Evolutionary conservation across 2,113 vertebrate genomes (phyloP).

Genomic region (Lates calcarifer): DNA sequence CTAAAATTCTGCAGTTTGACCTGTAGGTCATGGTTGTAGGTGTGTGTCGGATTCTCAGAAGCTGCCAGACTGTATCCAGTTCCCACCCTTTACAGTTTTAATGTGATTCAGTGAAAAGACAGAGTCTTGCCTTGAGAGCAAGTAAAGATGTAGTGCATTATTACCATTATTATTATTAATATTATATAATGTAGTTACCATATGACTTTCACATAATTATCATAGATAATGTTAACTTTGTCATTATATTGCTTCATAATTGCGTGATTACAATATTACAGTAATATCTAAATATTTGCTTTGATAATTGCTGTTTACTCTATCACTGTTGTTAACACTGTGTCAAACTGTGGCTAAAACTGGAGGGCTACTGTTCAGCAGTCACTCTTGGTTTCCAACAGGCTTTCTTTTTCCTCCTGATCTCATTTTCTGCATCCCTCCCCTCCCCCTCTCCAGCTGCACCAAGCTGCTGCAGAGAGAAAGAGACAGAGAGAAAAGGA

Average conservation of each 20-base stretch:
- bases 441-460: constrained; percentile 83
- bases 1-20: neutral
- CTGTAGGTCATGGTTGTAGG: neutral
- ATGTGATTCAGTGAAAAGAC: neutral
- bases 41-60: neutral
- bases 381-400: constrained; percentile 42
- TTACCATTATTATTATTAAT: neutral
- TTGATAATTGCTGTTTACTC: neutral
- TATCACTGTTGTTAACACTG: neutral
- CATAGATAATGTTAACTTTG: neutral
- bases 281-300: neutral
- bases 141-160: neutral
- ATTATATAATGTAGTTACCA: neutral
- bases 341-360: neutral
- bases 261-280: neutral
- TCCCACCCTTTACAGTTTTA: neutral
- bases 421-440: constrained; percentile 73
- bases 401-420: constrained; percentile 67
- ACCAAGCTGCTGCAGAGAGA: constrained; percentile 76
- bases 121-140: accelerated
- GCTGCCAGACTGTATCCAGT: neutral
- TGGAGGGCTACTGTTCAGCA: constrained; percentile 27
- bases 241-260: neutral
- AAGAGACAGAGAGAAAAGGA: constrained; percentile 54
- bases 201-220: neutral